Percentiles rank a stretch among this genome's conserved stretches.
These are phyloP conservation scores for Brachystomella parvula DNA, from an alignment of 1,140 invertebrate genomes.

Conservation along the genomic window DNA sequence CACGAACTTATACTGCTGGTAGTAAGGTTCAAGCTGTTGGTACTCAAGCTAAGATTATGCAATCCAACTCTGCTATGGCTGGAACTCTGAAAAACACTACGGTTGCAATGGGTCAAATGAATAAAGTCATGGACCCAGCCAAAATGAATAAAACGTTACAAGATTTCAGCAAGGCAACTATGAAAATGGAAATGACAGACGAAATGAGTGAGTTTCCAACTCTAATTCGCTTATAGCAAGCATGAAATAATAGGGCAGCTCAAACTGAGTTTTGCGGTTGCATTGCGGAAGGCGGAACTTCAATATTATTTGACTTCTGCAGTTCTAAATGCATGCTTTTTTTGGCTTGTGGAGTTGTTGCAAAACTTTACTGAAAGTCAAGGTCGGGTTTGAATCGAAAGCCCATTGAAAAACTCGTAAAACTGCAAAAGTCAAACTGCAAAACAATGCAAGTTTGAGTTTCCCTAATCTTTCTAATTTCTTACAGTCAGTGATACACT, in stretches of 20 bases:
- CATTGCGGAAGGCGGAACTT: no score
- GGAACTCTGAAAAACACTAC: constrained; percentile 76
- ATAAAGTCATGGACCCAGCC: constrained; percentile 76
- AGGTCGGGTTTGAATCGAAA: no score
- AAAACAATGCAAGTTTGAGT: no score
- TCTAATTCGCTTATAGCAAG: not conserved
- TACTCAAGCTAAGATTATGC: constrained; percentile 78
- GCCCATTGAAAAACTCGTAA: no score
- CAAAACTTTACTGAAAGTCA: no score
- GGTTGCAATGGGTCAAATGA: constrained; percentile 80
- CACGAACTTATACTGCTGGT: constrained; percentile 64
- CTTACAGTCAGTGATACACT: constrained; percentile 78
- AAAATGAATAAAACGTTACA: constrained; percentile 70
- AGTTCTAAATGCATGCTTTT: no score
- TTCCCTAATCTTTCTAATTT: no score
- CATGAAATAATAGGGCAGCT: no score
- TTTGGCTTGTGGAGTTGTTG: no score
- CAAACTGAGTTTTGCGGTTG: no score
- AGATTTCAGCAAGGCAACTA: constrained; percentile 70
- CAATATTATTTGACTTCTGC: no score
- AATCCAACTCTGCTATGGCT: constrained; percentile 74
- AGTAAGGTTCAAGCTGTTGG: constrained; percentile 70
- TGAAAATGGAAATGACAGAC: constrained; percentile 88
- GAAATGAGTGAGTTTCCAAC: constrained; percentile 68
- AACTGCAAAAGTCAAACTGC: no score